Base-by-base conservation (phyloP, 2,888 invertebrate genomes). In the Agapetus fuscipes region DNA sequence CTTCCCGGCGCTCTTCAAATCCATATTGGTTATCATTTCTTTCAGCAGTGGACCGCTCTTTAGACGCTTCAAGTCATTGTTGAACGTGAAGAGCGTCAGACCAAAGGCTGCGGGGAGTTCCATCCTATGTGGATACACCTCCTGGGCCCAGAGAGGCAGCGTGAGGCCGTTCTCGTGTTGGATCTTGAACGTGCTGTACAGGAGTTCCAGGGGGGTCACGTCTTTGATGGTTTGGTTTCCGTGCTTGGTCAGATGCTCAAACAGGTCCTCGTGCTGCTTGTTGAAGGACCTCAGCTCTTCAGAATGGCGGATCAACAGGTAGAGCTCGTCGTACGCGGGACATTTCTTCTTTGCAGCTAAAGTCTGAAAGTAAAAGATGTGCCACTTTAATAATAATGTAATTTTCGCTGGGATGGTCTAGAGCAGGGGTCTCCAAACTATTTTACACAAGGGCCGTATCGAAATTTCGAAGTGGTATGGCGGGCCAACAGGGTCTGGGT, bases 121-220 rank as follows among this genome's bases (percentile, higher is more conserved):
- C 76, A 89, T 79, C 55, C 71, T 71, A 28, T 71, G 64, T 0
- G 85, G 81, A 50, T 80, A 82, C 26, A 80, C 76, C 42, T 72
- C 70, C 47, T 72, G 71, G 0, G 84, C 78, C 86, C 87, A 86
- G 29, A 73, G 67, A 0, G 88, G 88, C n/a, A 89, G 58, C 30
- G 72, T 66, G 24, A 86, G 62, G 7, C 79, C 80, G 0, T 67
- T 66, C 43, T 83, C 74, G 34, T 72, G 60, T 35, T 73, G 63
- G 9, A 83, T 74, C 54, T 76, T 71, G 4, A 87, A 59, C 0
- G 78, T 81, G 53, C 80, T 81, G 54, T 78, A 87, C 7, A 88
- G 58, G 34, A 72, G 72, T 57, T 87, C 86, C 2, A 84, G 74
- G 17, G 76, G 71, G n/a, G 77, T 57, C 3, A 85, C 68, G 47